A percentile compares a stretch with the other conserved stretches of the same genome.
Conservation (phyloP, 2,797 vertebrate genomes). For the Smutsia temminckii region DNA sequence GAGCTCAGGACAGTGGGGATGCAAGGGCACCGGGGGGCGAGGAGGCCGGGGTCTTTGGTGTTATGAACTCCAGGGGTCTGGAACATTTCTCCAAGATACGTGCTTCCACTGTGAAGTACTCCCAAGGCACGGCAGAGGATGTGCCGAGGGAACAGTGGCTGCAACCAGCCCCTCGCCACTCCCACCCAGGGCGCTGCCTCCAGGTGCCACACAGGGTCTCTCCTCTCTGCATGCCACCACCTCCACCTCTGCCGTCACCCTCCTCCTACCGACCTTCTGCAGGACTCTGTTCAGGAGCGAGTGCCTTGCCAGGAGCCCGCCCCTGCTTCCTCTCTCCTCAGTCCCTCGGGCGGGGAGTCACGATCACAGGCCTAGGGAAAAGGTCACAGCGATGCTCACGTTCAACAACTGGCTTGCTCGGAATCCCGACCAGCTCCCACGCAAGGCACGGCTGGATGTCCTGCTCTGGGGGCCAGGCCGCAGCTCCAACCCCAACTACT, state of each 20-base stretch:
- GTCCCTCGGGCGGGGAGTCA: constrained; percentile 44
- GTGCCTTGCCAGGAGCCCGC: constrained; percentile 75
- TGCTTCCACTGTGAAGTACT: background rate
- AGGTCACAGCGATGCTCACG: background rate
- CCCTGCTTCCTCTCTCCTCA: constrained; percentile 61
- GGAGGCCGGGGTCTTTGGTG: background rate
- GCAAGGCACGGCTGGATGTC: fast-evolving
- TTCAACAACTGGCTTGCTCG: fast-evolving
- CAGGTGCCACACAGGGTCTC: background rate
- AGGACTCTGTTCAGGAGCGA: constrained; percentile 3
- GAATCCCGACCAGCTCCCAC: background rate
- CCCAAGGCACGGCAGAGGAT: background rate
- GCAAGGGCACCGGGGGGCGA: fast-evolving
- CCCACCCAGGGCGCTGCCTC: background rate
- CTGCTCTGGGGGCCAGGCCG: background rate
- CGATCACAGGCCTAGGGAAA: constrained; percentile 60
- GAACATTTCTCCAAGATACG: background rate
- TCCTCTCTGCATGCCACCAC: background rate
- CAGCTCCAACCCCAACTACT: background rate
- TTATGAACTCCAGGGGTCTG: fast-evolving
- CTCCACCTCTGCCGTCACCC: background rate
- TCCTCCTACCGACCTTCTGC: constrained; percentile 61
- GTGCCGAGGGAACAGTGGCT: background rate
- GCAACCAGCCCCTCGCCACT: background rate
- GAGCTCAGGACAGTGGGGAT: background rate